A percentile compares a stretch with the other conserved stretches of the same genome.
These are phyloP conservation scores for Lasioglossum albipes DNA, from an alignment of 1,140 invertebrate species.

Conservation along the genomic window DNA sequence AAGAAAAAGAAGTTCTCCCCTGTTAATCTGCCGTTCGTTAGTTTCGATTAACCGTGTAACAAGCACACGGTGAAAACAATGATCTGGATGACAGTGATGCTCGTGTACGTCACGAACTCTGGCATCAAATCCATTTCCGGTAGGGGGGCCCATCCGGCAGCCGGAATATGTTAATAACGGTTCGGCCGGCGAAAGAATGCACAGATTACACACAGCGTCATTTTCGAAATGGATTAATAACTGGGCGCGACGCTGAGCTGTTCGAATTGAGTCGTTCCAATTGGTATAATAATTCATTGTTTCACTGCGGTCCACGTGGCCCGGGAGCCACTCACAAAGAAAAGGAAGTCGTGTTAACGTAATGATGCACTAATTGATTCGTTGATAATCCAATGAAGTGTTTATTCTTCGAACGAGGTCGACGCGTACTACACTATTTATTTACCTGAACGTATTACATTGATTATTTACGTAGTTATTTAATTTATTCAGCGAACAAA, in stretches of 20 bases:
- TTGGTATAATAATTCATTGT: neutral
- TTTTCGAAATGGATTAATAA: neutral
- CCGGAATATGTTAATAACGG: conserved; percentile 23
- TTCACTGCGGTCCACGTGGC: neutral
- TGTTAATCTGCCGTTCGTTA: no score
- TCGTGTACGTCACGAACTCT: neutral
- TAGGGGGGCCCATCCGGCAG: conserved; percentile 7
- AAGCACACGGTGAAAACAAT: conserved; percentile 13
- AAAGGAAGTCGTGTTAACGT: no score
- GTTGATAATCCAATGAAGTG: no score
- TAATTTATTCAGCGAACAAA: no score
- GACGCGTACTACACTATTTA: no score
- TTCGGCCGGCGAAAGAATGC: conserved; percentile 9
- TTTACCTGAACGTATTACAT: no score
- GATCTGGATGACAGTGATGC: neutral
- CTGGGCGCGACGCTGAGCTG: no score
- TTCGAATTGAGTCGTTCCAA: neutral
- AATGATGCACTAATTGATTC: neutral
- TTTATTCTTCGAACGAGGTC: no score
- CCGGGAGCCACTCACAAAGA: no score
- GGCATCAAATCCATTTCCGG: conserved; percentile 28
- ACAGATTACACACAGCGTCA: neutral
- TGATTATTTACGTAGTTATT: no score
- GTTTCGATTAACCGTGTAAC: neutral
- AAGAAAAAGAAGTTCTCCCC: no score